Base-by-base conservation (phyloP, 2,797 vertebrate genomes). In the Graptemys geographica region DNA sequence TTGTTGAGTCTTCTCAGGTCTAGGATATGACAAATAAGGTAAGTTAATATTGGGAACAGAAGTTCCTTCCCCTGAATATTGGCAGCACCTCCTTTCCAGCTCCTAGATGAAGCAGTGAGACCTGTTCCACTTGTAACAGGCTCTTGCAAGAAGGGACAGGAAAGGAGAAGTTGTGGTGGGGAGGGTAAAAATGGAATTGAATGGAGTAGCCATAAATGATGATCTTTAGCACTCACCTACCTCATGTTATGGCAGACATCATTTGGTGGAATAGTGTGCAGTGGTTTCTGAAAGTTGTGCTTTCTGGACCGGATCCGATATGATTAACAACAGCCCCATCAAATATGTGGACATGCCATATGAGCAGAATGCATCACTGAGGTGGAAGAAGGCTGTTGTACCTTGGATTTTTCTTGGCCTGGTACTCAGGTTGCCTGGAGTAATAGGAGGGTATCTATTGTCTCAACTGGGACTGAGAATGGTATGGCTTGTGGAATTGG, bases 161-260 rank as follows among this genome's bases (percentile, higher is more conserved):
- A 31, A 81, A 90, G 88, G 76, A 94, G 44, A 85, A 41, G 27
- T 88, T 31, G 81, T 87, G 89, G 82, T 86, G 19, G 44, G n/a
- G 27, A 33, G 93, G 44, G 44, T 44, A 89, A 87, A 96, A 78
- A 12, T 79, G 57, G 79, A 96, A 96, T 95, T 92, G 89, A 89
- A 87, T 31, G 72, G 28, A 1, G 3, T 33, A 83, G 94, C n/a
- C 93, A 95, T 49, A 13, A 95, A 47, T 47, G 44, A 94, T 87
- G 78, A 95, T 81, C 0, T 0, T 62, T 89, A 88, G 55, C 19
- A 56, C 9, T 23, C 16, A 56, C 55, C 55, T 56, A 19, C 4
- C 56, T 57, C 56, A 57, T 57, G 56, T 57, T 57, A 57, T 27
- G 25, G 25, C 56, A 57, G 16, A 72, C 19, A 47, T 55, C 0